Evolutionary conservation across 2,797 vertebrate species (phyloP), one percentile per base, ranked within the genome.

Genomic region (Mormyrops boulengeri): DNA sequence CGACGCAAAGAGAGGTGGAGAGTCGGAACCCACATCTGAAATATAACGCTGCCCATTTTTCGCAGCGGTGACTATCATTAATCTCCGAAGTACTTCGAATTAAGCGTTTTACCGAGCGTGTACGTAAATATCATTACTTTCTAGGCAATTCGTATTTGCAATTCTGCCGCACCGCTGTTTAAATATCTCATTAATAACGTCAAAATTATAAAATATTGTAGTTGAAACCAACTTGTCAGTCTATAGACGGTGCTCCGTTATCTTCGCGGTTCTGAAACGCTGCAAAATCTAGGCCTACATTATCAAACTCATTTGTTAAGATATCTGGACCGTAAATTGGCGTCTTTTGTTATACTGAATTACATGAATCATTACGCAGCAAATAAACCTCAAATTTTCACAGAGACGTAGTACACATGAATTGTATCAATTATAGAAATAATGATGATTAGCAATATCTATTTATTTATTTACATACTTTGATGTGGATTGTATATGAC

Each of bases 41-140:
- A 92, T 92, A 90, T 91, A 88, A 93, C 85, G 90, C 88, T 92
- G 89, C 86, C 88, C 89, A 86, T 89, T 89, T 91, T 90, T 90
- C 90, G 90, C 88, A 17, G 90, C 89, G 88, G 88, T 94, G 93
- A 94, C 91, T 89, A 92, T 95, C 95, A 94, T 94, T 94, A 94
- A 94, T 93, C 92, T 90, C 92, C 93, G 91, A 93, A 94, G 92
- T 93, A 92, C 85, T 91, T n/a, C 73, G 91, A 92, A 93, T 94
- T 87, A 44, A 93, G 91, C 57, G 89, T 88, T 88, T 90, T 92
- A 88, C 62, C 47, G 44, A 38, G 55, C 26, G 80, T 55, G 38
- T 86, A 57, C 69, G n/a, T 92, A 88, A 87, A 92, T 93, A 92
- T 89, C 92, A 92, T 93, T 91, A 91, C 91, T 91, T 91, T 89